Evolutionary conservation across 2,113 vertebrate genomes (phyloP).

Genomic region (Polyodon spathula): DNA sequence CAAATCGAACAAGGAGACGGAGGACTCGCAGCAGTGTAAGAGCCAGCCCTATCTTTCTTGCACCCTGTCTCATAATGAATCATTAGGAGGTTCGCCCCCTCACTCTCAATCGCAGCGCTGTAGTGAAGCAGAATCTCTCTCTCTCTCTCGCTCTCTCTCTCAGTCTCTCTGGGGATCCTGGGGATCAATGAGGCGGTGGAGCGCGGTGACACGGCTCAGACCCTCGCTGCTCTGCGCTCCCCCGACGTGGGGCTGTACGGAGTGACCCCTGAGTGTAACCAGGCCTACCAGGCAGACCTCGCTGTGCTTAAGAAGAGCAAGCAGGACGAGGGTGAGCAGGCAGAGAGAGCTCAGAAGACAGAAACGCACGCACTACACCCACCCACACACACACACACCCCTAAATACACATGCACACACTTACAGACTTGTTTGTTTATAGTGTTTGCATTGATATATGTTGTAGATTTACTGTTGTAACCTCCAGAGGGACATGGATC

Average conservation of each 20-base stretch:
- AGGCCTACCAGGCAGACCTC: constrained; percentile 77
- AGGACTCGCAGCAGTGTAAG: constrained; percentile 82
- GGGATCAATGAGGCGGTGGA: constrained; percentile 83
- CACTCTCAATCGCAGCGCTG: background rate
- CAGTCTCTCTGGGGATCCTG: constrained; percentile 84
- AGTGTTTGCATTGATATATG: too few relatives aligned
- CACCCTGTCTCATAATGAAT: background rate
- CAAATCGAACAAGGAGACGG: constrained; percentile 78
- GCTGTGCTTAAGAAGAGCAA: constrained; percentile 61
- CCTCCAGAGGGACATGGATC: too few relatives aligned
- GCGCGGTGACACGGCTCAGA: constrained; percentile 58
- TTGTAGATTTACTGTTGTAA: too few relatives aligned
- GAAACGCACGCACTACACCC: too few relatives aligned
- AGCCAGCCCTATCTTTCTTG: constrained; percentile 5
- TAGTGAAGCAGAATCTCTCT: too few relatives aligned
- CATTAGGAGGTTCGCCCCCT: background rate
- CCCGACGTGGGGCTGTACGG: constrained; percentile 79
- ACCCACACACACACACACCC: too few relatives aligned
- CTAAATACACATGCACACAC: too few relatives aligned
- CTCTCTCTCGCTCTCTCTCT: constrained; percentile 10
- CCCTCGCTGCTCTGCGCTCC: constrained; percentile 65
- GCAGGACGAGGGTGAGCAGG: constrained; percentile 65
- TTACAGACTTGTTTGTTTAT: too few relatives aligned
- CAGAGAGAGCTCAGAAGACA: background rate
- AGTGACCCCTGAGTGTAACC: constrained; percentile 79